phyloP scores from a whole-genome alignment of 2,888 invertebrate species.

The Ormyrus labotus region DNA sequence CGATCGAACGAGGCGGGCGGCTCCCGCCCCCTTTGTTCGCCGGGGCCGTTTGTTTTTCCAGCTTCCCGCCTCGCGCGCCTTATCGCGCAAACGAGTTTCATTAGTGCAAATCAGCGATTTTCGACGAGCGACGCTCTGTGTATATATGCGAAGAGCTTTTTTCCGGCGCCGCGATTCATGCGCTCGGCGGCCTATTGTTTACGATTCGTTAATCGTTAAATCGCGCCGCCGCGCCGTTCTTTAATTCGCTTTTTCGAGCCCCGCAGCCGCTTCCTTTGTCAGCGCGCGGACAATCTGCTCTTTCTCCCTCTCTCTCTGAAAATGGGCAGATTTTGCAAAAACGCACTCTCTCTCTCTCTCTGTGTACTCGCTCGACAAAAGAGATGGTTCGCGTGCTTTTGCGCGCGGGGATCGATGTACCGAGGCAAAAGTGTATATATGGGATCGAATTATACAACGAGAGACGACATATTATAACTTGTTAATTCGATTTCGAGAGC shows the following conservation, averaged over 20 bases:
- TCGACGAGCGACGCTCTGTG: slow-evolving; percentile 20
- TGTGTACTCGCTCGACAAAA: too few relatives aligned
- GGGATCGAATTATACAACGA: too few relatives aligned
- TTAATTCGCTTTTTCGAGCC: slow-evolving; percentile 42
- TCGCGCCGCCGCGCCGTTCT: slow-evolving; percentile 23
- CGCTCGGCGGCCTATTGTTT: slow-evolving; percentile 9
- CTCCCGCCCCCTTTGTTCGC: slow-evolving; percentile 2
- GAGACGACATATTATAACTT: too few relatives aligned
- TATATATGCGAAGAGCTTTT: too few relatives aligned
- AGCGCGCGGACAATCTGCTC: too few relatives aligned
- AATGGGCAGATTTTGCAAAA: too few relatives aligned
- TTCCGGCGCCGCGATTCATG: slow-evolving; percentile 8
- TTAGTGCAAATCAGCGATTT: slow-evolving; percentile 51
- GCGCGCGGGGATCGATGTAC: too few relatives aligned
- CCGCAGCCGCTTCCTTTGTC: too few relatives aligned
- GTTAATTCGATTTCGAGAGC: too few relatives aligned
- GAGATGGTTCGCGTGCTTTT: too few relatives aligned
- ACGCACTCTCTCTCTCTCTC: not conserved
- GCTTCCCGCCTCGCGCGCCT: not conserved
- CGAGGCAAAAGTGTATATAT: too few relatives aligned
- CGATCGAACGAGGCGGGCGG: not conserved
- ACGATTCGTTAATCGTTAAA: slow-evolving; percentile 41
- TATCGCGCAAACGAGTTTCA: slow-evolving; percentile 24
- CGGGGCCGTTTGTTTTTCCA: slow-evolving; percentile 9
- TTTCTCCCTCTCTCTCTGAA: too few relatives aligned